Evolutionary conservation across 1,140 invertebrate genomes (phyloP), one percentile per base, ranked within the genome.

Genomic region (Cataglyphis hispanica): DNA sequence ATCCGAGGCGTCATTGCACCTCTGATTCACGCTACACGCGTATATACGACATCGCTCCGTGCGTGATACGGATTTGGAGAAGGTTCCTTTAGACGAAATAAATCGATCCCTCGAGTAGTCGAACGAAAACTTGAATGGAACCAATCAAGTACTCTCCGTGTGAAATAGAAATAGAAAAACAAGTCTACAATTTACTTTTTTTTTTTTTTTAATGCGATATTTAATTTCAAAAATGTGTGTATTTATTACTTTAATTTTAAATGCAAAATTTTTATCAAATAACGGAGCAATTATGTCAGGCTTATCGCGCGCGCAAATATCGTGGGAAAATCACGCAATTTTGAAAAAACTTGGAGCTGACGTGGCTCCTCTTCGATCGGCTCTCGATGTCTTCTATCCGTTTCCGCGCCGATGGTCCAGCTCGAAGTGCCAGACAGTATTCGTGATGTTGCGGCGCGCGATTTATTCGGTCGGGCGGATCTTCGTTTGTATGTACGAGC

Each of bases 401-500:
- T 81, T 70, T 70, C 66, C 40, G 34, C 27, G 31, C 37, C 37
- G 61, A 67, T 60, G 22, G 37, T 80, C 76, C 64, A 22, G n/a
- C 56, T 25, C 53, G 13, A 69, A 61, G 77, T 60, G 67, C 46
- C 63, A 50, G 34, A 43, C 46, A 13, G 25, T 67, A 67, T 86
- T 74, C 60, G 61, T 22, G 66, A 63, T 37, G 27, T 40, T 74
- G 34, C 50, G 53, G 76, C 22, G 22, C 46, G 66, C 64, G 64
- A 61, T 66, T 70, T 60, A 86, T 81, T 50, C 40, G 56, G 40
- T 25, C 56, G 53, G 43, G 58, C 46, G 76, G 46, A 84, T 77
- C 78, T 85, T 88, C 84, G 87, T 89, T 89, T 75, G 87, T 89
- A 88, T 89, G 87, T 88, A 88, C 66, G 60, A 60, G 34, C 50